Evolutionary conservation across 2,888 invertebrate species (phyloP).

Genomic region (Polymixis lichenea): DNA sequence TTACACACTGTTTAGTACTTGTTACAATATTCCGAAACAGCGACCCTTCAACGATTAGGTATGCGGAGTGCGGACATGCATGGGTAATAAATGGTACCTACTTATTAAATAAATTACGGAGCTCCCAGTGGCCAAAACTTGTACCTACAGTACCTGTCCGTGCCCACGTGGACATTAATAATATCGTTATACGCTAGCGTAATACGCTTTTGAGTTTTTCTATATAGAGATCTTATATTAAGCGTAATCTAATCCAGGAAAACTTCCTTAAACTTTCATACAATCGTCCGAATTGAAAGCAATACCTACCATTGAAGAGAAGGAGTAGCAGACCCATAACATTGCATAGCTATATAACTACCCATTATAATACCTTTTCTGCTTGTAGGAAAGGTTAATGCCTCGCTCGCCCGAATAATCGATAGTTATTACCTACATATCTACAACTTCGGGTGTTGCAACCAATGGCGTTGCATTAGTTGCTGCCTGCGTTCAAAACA

Average conservation of each 20-base stretch:
- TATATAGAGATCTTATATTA: too few relatives aligned
- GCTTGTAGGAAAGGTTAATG: slow-evolving; percentile 27
- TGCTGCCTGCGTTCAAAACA: slow-evolving; percentile 42
- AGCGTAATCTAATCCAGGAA: background rate
- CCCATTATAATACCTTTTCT: slow-evolving; percentile 2
- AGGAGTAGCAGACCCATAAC: background rate
- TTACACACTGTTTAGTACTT: too few relatives aligned
- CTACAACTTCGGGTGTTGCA: slow-evolving; percentile 37
- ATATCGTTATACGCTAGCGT: too few relatives aligned
- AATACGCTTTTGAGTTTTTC: too few relatives aligned
- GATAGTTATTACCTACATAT: slow-evolving; percentile 39
- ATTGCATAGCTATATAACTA: background rate
- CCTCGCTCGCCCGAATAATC: slow-evolving; percentile 33
- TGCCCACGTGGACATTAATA: too few relatives aligned
- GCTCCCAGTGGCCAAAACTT: too few relatives aligned
- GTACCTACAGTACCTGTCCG: too few relatives aligned
- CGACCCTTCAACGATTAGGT: too few relatives aligned
- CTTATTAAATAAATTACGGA: too few relatives aligned
- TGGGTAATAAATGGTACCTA: too few relatives aligned
- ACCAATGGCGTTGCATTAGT: slow-evolving; percentile 43
- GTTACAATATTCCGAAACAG: too few relatives aligned
- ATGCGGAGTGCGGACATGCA: too few relatives aligned
- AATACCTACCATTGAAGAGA: background rate
- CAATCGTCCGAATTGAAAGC: background rate
- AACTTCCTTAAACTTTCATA: background rate